Base-by-base conservation (phyloP, 2,888 invertebrate species). In the Tetragnatha montana region DNA sequence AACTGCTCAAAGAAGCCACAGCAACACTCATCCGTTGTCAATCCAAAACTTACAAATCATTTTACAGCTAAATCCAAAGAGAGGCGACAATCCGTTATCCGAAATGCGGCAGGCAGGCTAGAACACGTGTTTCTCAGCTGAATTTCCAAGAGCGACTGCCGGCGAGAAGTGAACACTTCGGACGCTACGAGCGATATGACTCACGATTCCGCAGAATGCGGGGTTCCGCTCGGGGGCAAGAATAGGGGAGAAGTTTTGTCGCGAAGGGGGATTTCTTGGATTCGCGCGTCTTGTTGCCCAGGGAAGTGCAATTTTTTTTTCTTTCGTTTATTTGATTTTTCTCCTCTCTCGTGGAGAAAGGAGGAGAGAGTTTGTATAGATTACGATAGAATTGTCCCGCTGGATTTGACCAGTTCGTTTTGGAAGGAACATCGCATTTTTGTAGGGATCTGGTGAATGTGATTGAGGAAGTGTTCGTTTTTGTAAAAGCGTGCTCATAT, bases 1-100 rank as follows among this genome's bases (percentile, higher is more conserved):
- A 60, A 0, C 10, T 60, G 4, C 60, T 6, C 12, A 17, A 17
- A 17, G 60, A 4, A 60, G 60, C 12, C 60, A 74, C 60, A 60
- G 4, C 2, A 17, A 47, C 75, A 17, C 71, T 84, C 80, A 88
- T 71, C 87, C 87, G 87, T 88, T 88, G 81, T 88, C 87, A 76
- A 81, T 76, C 81, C 87, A 88, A 51, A 51, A 78, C 81, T 82
- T 82, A 76, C 82, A 78, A 82, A 88, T 51, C 87, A 88, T 88
- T 50, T 88, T 88, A 78, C 21, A 70, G 50, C n/a, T 69, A 0
- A 71, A 35, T 35, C 60, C 68, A 50, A n/a, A n/a, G 35, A 35
- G 35, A 17, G n/a, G 60, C 69, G 60, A 81, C 69, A 68, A 22
- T 60, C 17, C 60, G 12, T 19, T 76, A 19, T 17, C 21, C 50